Base-by-base conservation (phyloP, 2,113 vertebrate species). In the Oceanites oceanicus region DNA sequence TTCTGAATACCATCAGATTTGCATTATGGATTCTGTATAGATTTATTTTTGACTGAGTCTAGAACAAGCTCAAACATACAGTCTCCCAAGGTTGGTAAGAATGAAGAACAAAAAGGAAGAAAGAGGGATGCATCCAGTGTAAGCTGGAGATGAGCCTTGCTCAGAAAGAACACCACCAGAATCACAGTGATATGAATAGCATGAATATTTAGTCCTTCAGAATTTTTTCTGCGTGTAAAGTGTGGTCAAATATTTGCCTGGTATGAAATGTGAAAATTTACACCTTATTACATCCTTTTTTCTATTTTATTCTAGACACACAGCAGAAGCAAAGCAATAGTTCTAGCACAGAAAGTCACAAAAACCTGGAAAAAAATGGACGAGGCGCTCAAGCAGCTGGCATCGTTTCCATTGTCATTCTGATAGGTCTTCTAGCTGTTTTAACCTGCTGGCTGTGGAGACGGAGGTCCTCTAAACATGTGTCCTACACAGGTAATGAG, bases 401-500 rank as follows among this genome's bases (percentile, higher is more conserved):
- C 18, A 55, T 94, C 2, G 0, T 97, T 88, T 53, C 29, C 7
- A 3, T 94, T 68, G 53, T 85, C n/a, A 42, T 86, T 83, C 30
- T 96, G 40, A 50, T 77, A 27, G 94, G 55, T 68, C 5, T 88
- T 75, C 26, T 95, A 34, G 6, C 40, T 82, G 53, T 11, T 62
- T 36, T 95, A 29, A 59, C 11, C 70, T 92, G 58, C 67, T 94
- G 86, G 81, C 78, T 96, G 11, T 8, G 87, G 91, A 97, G 7
- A 81, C 27, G 52, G 63, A 94, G 65, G 8, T 63, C 72, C n/a
- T 93, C 81, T 77, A 58, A 23, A 14, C 76, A 42, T 15, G 13
- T 2, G 3, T 88, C 91, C 47, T 96, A 96, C 36, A 45, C 22
- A 95, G 97, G 97, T 98, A 97, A 97, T 4, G 30, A 78, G 16